Evolutionary conservation across 2,888 invertebrate species (phyloP), one percentile per base, ranked within the genome.

Genomic region (Galerucella pusilla): DNA sequence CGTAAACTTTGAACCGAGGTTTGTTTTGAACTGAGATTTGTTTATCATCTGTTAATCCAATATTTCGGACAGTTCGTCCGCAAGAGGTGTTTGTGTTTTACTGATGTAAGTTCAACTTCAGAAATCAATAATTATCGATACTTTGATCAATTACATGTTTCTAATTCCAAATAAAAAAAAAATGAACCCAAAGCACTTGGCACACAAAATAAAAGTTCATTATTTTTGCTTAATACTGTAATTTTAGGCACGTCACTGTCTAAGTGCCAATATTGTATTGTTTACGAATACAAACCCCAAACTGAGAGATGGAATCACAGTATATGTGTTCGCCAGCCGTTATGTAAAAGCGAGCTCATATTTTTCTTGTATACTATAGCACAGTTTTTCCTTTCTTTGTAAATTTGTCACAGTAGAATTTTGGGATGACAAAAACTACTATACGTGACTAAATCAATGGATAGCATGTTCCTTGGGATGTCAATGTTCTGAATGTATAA

Each of bases 391-490:
- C 49, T 49, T 70, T 70, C 63, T 70, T 61, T 61, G 61, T 46
- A 28, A 70, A 70, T 70, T 70, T 70, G 70, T 63, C 70, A 70
- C 54, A 70, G 70, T 35, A 63, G 70, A 70, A 60, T 70, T 63
- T 70, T 64, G 54, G 54, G 16, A 59, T 64, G 35, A 63, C 70
- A 70, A 64, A 64, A 46, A 59, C 57, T 16, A 45, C 42, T 59
- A 42, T 42, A 68, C 68, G 68, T 68, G 68, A 68, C 68, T 20
- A 12, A 42, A 54, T 68, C 59, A 68, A 68, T 42, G 25, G 20
- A 52, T 12, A 6, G 28, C 7, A 20, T 4, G 49, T 66, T 66
- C 49, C 25, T 66, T 49, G 11, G 11, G 10, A 57, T 20, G 57
- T 20, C 20, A 57, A 9, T 57, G 20, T 57, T 16, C 20, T 57